Base-by-base conservation (phyloP, 1,140 invertebrate genomes). In the Musca domestica region DNA sequence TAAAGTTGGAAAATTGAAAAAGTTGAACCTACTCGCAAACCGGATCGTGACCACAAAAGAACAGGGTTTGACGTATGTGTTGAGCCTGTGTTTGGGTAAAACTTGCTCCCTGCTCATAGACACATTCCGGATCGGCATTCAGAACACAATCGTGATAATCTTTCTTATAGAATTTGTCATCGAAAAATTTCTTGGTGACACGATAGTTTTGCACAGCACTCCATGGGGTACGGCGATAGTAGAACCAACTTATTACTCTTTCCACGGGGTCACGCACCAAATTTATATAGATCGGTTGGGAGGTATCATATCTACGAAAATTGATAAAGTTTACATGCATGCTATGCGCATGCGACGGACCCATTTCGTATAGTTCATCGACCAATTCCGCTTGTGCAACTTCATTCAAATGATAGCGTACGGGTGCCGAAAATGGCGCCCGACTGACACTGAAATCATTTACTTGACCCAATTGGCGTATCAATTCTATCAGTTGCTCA, bases 231-330 rank as follows among this genome's bases (percentile, higher is more conserved):
- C 93, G 83, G 34, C 70, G 90, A 54, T 78, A 74, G 78, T 95
- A 95, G 82, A 94, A 95, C 91, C 92, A 94, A 1, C 92, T 95
- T 74, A 95, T 95, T 2, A 95, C 89, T 52, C 93, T 85, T 81
- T 95, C 93, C 5, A 95, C 88, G 0, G 93, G 93, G 83, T 95
- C 93, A 30, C 93, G 85, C 10, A 95, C 92, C 74, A 95, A 83
- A 80, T 95, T 95, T 67, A 95, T 89, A 82, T 94, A 95, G 74
- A 95, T 93, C 1, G 93, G 93, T 74, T 91, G 88, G 0, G 90
- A 88, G 52, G 90, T 83, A 47, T 90, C 87, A 76, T 88, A 92
- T 71, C 91, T 92, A 78, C 61, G 75, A 74, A 73, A 76, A 74
- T 79, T 70, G 23, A 92, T 94, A 81, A 66, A 82, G 73, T 71